A percentile compares a stretch with the other conserved stretches of the same genome.
Conservation (phyloP, 2,888 invertebrate species). For the Eledona agricola region DNA sequence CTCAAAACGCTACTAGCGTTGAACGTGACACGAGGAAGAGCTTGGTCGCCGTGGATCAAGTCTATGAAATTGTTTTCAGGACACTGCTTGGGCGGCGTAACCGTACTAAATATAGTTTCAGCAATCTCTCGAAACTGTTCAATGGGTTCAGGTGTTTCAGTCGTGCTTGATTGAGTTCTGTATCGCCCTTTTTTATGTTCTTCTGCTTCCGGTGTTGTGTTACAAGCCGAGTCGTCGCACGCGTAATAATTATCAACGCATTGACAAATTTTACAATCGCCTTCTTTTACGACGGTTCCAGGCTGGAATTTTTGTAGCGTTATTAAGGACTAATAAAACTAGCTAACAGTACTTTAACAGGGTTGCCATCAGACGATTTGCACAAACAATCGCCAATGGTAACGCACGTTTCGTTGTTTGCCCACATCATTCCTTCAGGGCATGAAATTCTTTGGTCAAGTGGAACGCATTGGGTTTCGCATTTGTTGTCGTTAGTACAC, state of each 20-base stretch:
- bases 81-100: slow-evolving; percentile 64
- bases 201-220: neutral
- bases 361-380: slow-evolving; percentile 69
- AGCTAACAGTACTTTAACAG: slow-evolving; percentile 72
- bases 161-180: neutral
- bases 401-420: slow-evolving; percentile 79
- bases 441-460: slow-evolving; percentile 62
- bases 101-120: slow-evolving; percentile 42
- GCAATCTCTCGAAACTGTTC: neutral
- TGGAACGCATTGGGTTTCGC: slow-evolving; percentile 56
- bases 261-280: slow-evolving; percentile 78
- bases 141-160: neutral
- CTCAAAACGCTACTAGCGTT: slow-evolving; percentile 68
- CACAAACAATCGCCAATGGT: slow-evolving; percentile 79
- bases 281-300: slow-evolving; percentile 69
- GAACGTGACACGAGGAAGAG: slow-evolving; percentile 66
- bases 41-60: slow-evolving; percentile 64
- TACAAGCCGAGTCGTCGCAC: slow-evolving; percentile 70
- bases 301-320: slow-evolving; percentile 57
- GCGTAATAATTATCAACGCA: slow-evolving; percentile 80
- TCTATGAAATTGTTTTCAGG: slow-evolving; percentile 59
- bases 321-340: too few species aligned
- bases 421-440: slow-evolving; percentile 70
- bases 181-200: too few species aligned
- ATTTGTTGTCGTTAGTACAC: slow-evolving; percentile 63